Evolutionary conservation across 2,888 invertebrate genomes (phyloP).

Genomic region (Dasysyrphus albostriatus): DNA sequence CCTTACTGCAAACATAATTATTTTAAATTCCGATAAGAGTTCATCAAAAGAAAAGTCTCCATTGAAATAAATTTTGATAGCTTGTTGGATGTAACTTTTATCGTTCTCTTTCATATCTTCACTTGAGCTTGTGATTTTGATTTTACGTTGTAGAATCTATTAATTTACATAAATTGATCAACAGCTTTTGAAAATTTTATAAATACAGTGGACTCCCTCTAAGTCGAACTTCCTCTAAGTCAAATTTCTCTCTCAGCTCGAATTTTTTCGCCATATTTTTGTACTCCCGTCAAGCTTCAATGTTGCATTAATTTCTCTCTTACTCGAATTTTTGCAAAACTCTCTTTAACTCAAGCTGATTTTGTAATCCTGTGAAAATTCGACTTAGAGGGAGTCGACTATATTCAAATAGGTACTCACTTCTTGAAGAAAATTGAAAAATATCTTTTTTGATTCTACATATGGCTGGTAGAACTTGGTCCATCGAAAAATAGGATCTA

Average conservation of each 20-base stretch:
- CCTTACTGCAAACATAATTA: constrained; percentile 15
- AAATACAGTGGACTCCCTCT: too few relatives aligned
- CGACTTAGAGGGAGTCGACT: too few relatives aligned
- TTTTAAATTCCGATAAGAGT: background rate
- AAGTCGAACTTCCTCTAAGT: too few relatives aligned
- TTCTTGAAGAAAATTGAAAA: background rate
- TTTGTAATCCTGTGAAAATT: too few relatives aligned
- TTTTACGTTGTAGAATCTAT: background rate
- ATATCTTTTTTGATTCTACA: background rate
- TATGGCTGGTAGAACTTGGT: background rate
- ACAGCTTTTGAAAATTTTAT: background rate
- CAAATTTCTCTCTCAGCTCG: too few relatives aligned
- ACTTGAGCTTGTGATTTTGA: background rate
- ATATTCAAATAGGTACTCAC: background rate
- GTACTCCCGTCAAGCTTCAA: too few relatives aligned
- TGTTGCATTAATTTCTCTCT: too few relatives aligned
- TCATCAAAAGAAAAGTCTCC: background rate
- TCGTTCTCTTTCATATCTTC: background rate
- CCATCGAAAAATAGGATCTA: background rate
- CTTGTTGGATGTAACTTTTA: background rate
- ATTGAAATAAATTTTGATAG: background rate
- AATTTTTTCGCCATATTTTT: too few relatives aligned
- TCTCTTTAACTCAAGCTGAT: too few relatives aligned
- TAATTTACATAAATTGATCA: too few relatives aligned
- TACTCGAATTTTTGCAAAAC: too few relatives aligned